Conservation (phyloP, 2,888 invertebrate genomes). For the Bellardia bayeri region DNA sequence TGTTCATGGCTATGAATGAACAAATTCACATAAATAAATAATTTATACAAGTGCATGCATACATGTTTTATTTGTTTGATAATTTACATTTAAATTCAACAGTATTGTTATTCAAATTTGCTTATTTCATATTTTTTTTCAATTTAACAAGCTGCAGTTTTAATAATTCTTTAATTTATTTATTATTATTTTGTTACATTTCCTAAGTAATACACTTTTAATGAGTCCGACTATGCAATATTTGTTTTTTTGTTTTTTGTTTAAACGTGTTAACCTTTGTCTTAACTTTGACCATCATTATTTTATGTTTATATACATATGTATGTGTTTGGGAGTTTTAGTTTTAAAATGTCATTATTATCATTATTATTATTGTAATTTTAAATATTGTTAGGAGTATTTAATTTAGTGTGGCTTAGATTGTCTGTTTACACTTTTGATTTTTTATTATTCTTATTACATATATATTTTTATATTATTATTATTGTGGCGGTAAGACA, state of each 20-base stretch:
- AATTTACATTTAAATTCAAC: constrained; percentile 36
- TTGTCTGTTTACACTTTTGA: constrained; percentile 34
- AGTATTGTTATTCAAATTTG: not conserved
- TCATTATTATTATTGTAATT: constrained; percentile 11
- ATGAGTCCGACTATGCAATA: not conserved
- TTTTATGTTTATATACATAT: not conserved
- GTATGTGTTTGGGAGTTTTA: not conserved
- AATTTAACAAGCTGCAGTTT: not conserved
- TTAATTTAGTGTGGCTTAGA: not conserved
- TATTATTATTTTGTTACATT: not conserved
- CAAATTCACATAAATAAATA: not conserved
- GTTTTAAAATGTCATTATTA: constrained; percentile 26
- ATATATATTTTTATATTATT: not conserved
- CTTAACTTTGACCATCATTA: constrained; percentile 20
- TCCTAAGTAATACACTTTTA: constrained; percentile 22
- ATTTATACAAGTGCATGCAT: constrained; percentile 7
- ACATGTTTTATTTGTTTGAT: constrained; percentile 8
- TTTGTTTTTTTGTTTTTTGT: not conserved
- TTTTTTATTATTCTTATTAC: constrained; percentile 17
- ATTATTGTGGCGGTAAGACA: not conserved
- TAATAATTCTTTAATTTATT: not conserved
- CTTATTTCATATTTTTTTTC: not conserved
- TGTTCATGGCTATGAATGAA: constrained; percentile 6
- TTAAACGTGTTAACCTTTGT: constrained; percentile 38
- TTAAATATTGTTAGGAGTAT: not conserved